Conservation (phyloP, 2,113 vertebrate genomes). For the Gobiocypris rarus region DNA sequence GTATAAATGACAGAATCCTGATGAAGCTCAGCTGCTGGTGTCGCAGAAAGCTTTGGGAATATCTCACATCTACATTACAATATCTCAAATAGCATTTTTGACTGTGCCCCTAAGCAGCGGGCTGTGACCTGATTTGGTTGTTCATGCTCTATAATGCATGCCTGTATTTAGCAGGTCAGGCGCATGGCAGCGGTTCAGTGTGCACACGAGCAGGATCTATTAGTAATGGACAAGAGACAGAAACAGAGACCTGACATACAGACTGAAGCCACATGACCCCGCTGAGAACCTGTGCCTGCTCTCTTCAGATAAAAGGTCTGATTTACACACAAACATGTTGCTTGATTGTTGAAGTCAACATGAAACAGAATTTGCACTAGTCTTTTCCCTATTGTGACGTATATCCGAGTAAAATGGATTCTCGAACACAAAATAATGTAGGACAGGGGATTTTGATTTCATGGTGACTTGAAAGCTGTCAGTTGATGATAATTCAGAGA, state of each 20-base stretch:
- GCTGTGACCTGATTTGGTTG: background rate
- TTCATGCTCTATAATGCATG: conserved; percentile 14
- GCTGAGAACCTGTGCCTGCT: background rate
- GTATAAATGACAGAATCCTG: background rate
- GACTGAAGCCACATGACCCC: background rate
- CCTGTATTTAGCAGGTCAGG: conserved; percentile 13
- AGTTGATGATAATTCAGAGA: no score
- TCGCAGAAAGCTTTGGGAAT: background rate
- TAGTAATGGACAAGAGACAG: background rate
- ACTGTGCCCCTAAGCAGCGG: background rate
- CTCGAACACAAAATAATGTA: no score
- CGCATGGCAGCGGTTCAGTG: background rate
- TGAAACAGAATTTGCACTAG: no score
- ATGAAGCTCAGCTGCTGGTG: background rate
- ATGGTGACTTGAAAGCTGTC: no score
- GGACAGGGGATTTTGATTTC: no score
- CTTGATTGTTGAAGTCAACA: no score
- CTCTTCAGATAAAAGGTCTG: background rate
- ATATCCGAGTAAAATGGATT: no score
- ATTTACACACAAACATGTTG: background rate
- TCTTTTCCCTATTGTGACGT: no score
- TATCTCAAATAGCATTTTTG: conserved; percentile 11
- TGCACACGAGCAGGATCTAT: background rate
- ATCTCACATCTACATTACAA: background rate
- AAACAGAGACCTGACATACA: background rate